These are phyloP conservation scores for Pinna nobilis DNA, from an alignment of 1,140 invertebrate species.

Conservation along the genomic window DNA sequence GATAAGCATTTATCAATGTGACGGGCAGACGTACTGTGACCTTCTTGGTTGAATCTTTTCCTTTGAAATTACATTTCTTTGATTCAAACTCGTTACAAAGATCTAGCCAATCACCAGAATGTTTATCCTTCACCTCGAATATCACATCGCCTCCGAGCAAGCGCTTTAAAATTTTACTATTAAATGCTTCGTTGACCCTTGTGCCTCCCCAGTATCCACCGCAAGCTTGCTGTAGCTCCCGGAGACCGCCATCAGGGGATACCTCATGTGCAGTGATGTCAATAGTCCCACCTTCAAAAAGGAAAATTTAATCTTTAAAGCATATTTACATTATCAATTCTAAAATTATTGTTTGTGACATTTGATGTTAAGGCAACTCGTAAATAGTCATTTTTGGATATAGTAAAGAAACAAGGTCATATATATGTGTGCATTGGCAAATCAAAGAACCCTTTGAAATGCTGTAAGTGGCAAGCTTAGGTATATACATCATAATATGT, in stretches of 20 bases:
- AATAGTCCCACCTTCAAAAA: conserved; percentile 40
- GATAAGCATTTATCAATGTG: conserved; percentile 12
- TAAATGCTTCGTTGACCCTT: conserved; percentile 42
- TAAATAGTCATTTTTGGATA: too few species aligned
- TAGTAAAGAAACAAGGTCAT: too few species aligned
- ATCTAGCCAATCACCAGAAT: conserved; percentile 33
- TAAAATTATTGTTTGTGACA: too few species aligned
- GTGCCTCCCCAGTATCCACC: conserved; percentile 50
- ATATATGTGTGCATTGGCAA: too few species aligned
- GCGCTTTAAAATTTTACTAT: conserved; percentile 11
- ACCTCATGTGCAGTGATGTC: conserved; percentile 51
- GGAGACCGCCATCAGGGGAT: conserved; percentile 14
- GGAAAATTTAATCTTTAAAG: not conserved
- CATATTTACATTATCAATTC: too few species aligned
- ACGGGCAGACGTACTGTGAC: conserved; percentile 32
- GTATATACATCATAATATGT: too few species aligned
- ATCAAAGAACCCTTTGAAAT: too few species aligned
- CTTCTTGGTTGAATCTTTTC: not conserved
- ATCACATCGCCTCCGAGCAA: conserved; percentile 36
- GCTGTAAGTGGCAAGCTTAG: too few species aligned
- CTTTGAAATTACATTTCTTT: conserved; percentile 37
- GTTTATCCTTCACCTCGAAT: conserved; percentile 13
- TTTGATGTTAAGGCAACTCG: too few species aligned
- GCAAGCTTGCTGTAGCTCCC: conserved; percentile 39
- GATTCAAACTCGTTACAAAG: conserved; percentile 41